Conservation (phyloP, 2,797 vertebrate species). For the Gymnocypris eckloni region DNA sequence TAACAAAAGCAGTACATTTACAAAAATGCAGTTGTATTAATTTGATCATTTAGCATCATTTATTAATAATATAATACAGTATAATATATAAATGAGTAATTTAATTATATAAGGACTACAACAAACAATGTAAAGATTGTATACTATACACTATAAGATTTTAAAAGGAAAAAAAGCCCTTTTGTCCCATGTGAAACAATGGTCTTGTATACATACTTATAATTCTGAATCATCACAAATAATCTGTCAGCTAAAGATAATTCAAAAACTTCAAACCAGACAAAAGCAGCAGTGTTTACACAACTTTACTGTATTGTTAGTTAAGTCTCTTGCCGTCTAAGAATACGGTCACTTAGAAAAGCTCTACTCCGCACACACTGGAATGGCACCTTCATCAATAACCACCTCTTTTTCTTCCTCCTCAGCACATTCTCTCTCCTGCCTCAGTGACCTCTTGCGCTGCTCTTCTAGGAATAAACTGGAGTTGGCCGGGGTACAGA, state of each 20-base stretch:
- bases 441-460: constrained; percentile 71
- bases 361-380: constrained; percentile 46
- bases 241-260: background rate
- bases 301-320: background rate
- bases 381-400: constrained; percentile 43
- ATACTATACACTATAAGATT: background rate
- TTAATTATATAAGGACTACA: background rate
- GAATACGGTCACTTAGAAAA: background rate
- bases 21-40: background rate
- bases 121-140: background rate
- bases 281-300: background rate
- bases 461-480: constrained; percentile 77
- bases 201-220: background rate
- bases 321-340: background rate
- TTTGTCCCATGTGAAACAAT: constrained; percentile 36
- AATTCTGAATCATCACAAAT: background rate
- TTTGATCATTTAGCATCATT: background rate
- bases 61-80: background rate
- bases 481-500: constrained; percentile 79
- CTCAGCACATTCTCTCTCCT: constrained; percentile 17
- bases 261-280: background rate
- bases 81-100: background rate
- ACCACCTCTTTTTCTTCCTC: constrained; percentile 36
- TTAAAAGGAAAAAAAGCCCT: constrained; percentile 24
- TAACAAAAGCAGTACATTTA: background rate